phyloP scores from a whole-genome alignment of 2,113 vertebrate species.

The Marcusenius ussheri region DNA sequence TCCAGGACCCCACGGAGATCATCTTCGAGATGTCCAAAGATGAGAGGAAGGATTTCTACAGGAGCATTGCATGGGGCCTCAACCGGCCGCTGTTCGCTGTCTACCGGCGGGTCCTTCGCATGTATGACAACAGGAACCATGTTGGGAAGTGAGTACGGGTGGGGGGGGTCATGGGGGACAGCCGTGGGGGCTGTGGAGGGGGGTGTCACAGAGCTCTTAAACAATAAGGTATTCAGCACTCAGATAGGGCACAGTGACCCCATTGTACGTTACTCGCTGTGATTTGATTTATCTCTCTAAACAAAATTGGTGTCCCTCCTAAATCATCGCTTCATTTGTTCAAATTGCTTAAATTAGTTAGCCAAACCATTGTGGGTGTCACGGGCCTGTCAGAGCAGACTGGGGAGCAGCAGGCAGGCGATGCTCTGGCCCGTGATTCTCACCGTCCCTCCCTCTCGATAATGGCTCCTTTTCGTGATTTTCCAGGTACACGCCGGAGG shows the following conservation, averaged over 20 bases:
- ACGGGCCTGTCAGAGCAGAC: not conserved
- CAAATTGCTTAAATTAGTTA: not conserved
- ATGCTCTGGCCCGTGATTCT: not conserved
- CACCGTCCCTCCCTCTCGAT: not conserved
- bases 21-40: constrained; percentile 99
- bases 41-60: constrained; percentile 97
- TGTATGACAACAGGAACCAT: constrained; percentile 99
- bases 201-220: not conserved
- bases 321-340: not conserved
- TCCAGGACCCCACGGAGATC: constrained; percentile 93
- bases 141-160: constrained; percentile 87
- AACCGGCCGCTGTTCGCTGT: constrained; percentile 96
- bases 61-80: constrained; percentile 90
- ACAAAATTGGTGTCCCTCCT: not conserved
- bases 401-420: not conserved
- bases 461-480: constrained; percentile 37
- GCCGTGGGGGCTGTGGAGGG: not conserved
- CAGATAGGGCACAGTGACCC: not conserved
- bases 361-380: not conserved
- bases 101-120: constrained; percentile 91
- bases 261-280: not conserved
- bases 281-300: constrained; percentile 1
- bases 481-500: constrained; percentile 82
- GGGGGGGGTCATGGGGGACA: not conserved
- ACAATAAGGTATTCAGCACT: not conserved